A percentile compares a stretch with the other conserved stretches of the same genome.
phyloP scores from a whole-genome alignment of 1,140 invertebrate genomes.

The Solenopsis invicta region DNA sequence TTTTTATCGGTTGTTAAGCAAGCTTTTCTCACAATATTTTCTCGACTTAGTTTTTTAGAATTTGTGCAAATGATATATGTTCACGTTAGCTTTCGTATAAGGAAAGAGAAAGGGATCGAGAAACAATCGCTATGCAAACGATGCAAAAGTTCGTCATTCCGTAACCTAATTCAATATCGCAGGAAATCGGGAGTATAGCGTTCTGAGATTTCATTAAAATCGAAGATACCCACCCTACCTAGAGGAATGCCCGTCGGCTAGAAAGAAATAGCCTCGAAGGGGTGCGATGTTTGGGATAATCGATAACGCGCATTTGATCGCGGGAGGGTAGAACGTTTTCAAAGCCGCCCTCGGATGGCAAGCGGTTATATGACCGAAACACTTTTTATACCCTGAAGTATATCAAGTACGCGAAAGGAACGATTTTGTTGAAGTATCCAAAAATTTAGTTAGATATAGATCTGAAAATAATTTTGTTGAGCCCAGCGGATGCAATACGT shows the following conservation, averaged over 20 bases:
- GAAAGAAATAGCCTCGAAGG: conserved; percentile 58
- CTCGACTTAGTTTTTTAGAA: background rate
- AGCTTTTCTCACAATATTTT: background rate
- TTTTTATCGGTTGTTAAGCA: conserved; percentile 4
- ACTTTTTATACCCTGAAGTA: background rate
- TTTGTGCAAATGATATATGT: background rate
- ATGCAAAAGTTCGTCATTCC: background rate
- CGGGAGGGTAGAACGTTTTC: conserved; percentile 48
- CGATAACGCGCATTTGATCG: conserved; percentile 65
- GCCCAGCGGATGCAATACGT: too few species aligned
- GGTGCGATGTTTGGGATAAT: conserved; percentile 64
- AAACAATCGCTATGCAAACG: background rate
- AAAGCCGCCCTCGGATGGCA: conserved; percentile 25
- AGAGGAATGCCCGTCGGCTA: conserved; percentile 64
- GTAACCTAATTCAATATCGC: conserved; percentile 47
- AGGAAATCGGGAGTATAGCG: conserved; percentile 21
- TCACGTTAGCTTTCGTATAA: background rate
- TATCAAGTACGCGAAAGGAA: background rate
- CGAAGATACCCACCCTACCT: conserved; percentile 59
- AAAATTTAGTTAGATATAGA: too few species aligned
- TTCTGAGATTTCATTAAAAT: conserved; percentile 70
- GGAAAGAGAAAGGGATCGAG: background rate
- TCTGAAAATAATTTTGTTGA: too few species aligned
- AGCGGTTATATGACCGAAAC: conserved; percentile 5
- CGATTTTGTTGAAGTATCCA: too few species aligned